Base-by-base conservation (phyloP, 92 coral and sea anemone genomes). In the Zoanthus sociatus region DNA sequence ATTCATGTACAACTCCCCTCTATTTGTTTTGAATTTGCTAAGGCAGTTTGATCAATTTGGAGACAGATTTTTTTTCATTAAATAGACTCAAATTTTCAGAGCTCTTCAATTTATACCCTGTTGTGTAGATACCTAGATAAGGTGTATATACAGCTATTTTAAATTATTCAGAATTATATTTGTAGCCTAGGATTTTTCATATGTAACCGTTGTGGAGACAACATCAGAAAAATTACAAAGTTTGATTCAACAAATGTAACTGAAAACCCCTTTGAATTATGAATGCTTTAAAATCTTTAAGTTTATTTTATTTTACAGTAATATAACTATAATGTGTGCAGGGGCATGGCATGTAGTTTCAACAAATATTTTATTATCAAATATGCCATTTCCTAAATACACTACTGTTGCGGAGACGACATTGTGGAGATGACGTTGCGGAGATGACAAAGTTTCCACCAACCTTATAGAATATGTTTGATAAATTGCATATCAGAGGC, bases 101-200 rank as follows among this genome's bases (percentile, higher is more conserved):
- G 79, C 45, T 20, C 79, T 76, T 76, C 79, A 76, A 76, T 53
- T 76, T 51, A 53, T 73, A 44, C 56, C 78, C 26, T 45, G 58
- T 73, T 73, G 56, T 73, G 78, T 73, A 73, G 78, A 42, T 73
- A 44, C 81, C 81, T 50, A 2, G 81, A 76, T 50, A 76, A 76
- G 66, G 81, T 76, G 61, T 75, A 1, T 4, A 75, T 42, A 17
- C 79, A 48, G 61, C 8, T 75, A 48, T 75, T 75, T 75, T 15
- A 50, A 44, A 17, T 75, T 75, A 47, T 42, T 75, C 61, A 75
- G 20, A 33, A 47, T 75, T 75, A 48, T 75, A 75, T 46, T 75
- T 75, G 61, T 75, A 42, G 61, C 79, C 20, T 46, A 47, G 12
- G 79, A 16, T 75, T 47, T 14, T 47, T 75, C 15, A 16, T 0